Percentiles rank a stretch among this genome's conserved stretches.
phyloP scores from a whole-genome alignment of 2,797 vertebrate species.

The Dendrocincla fuliginosa region DNA sequence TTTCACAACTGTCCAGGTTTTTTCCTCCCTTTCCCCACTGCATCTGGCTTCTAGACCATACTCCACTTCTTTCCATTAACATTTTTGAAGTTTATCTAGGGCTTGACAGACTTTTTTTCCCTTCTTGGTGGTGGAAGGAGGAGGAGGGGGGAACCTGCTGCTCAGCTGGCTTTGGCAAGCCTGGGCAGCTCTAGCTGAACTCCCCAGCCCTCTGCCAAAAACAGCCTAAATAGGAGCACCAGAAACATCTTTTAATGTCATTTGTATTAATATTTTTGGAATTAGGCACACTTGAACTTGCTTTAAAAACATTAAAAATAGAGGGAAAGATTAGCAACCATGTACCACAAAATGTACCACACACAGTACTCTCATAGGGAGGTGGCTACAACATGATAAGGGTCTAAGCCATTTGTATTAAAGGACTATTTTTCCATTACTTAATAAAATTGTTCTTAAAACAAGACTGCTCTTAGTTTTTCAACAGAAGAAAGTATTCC shows the following conservation, averaged over 20 bases:
- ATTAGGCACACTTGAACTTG: neutral
- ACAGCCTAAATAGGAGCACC: constrained; percentile 39
- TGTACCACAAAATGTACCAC: neutral
- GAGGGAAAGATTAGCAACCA: neutral
- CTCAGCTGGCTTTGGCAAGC: constrained; percentile 45
- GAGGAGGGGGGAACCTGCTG: constrained; percentile 11
- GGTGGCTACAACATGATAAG: neutral
- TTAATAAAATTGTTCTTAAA: neutral
- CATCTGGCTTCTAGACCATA: neutral
- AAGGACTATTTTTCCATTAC: neutral
- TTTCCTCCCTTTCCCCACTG: neutral
- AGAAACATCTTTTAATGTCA: constrained; percentile 53
- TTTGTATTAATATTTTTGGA: constrained; percentile 56
- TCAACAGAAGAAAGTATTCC: neutral
- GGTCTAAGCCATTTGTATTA: neutral
- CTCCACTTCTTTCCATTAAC: neutral
- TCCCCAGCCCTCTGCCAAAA: constrained; percentile 44
- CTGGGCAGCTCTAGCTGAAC: constrained; percentile 49
- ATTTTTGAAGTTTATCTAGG: constrained; percentile 13
- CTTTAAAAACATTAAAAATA: constrained; percentile 12
- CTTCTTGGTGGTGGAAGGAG: neutral
- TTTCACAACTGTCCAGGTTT: neutral
- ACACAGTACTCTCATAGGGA: neutral
- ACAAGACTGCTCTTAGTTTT: neutral
- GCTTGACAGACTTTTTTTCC: neutral